These are phyloP conservation scores for Pseudoatta argentina DNA, from an alignment of 1,140 invertebrate genomes.

Conservation along the genomic window DNA sequence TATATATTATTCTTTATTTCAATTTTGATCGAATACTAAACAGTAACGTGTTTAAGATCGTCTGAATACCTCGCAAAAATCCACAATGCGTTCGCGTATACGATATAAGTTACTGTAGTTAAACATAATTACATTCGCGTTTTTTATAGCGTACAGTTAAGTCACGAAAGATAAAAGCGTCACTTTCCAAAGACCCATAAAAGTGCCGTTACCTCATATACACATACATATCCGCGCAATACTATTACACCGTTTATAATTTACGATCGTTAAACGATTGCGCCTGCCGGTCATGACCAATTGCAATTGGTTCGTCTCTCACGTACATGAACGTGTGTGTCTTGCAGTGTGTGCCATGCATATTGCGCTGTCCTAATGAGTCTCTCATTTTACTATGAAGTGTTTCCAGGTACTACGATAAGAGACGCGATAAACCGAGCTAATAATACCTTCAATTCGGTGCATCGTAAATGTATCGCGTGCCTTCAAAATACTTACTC, in stretches of 20 bases:
- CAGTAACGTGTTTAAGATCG: not conserved
- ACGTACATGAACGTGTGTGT: not conserved
- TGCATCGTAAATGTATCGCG: not conserved
- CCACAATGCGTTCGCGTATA: not conserved
- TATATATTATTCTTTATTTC: not conserved
- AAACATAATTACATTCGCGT: not conserved
- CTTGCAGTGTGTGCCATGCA: not conserved
- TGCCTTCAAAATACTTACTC: conserved; percentile 10
- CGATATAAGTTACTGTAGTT: not conserved
- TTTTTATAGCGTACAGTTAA: not conserved
- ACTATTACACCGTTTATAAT: not conserved
- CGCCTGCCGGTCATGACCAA: too few relatives aligned
- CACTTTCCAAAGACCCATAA: not conserved
- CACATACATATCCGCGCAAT: not conserved
- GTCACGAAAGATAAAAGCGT: not conserved
- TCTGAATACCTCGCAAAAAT: not conserved
- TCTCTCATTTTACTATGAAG: not conserved
- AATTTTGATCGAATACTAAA: not conserved
- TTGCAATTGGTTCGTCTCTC: not conserved
- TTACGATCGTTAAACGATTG: conserved; percentile 27
- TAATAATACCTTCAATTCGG: conserved; percentile 27
- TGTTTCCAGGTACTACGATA: not conserved
- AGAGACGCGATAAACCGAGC: not conserved
- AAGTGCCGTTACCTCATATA: not conserved
- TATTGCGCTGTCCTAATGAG: not conserved